Base-by-base conservation (phyloP, 2,888 invertebrate genomes). In the Volucella bombylans region DNA sequence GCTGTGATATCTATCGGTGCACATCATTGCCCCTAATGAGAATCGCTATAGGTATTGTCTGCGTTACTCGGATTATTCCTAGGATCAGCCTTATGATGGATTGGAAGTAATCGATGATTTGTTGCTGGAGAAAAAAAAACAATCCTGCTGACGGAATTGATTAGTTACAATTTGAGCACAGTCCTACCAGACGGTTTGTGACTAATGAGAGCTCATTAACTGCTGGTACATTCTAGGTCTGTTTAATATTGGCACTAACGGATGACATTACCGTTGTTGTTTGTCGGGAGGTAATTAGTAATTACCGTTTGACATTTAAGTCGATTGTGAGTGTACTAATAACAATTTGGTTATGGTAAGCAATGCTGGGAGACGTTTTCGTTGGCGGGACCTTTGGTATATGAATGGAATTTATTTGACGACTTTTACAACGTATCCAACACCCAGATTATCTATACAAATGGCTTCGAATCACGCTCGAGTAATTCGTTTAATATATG, bases 101-200 rank as follows among this genome's bases (percentile, higher is more conserved):
- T 18, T 43, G 59, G 59, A 59, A 59, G 18, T 59, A 59, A 59
- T 43, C 43, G 59, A 43, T 39, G 39, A 57, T 31, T 43, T 15
- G 18, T 11, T 59, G 15, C 18, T 39, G 10, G 11, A 1, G 8
- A 43, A 45, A 59, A 4, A 18, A 59, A 43, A 6, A 31, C 31
- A 31, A 31, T 31, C 6, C 31, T 31, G 39, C 38, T 15, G 39
- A 39, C 15, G 6, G 15, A 57, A 9, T 38, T 38, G 38, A 57
- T 15, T 39, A 2, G 39, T 9, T 8, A 39, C n/a, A 57, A 10
- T 9, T 39, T 31, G 31, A n/a, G 14, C 55, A 10, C 0, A 14
- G 14, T 38, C 1, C 6, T 14, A 14, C 14, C 10, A 10, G 14
- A 39, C 10, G 38, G 6, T 14, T 57, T 39, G 10, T 39, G 39